These are phyloP conservation scores for Gila robusta DNA, from an alignment of 2,797 vertebrate genomes.

Conservation along the genomic window DNA sequence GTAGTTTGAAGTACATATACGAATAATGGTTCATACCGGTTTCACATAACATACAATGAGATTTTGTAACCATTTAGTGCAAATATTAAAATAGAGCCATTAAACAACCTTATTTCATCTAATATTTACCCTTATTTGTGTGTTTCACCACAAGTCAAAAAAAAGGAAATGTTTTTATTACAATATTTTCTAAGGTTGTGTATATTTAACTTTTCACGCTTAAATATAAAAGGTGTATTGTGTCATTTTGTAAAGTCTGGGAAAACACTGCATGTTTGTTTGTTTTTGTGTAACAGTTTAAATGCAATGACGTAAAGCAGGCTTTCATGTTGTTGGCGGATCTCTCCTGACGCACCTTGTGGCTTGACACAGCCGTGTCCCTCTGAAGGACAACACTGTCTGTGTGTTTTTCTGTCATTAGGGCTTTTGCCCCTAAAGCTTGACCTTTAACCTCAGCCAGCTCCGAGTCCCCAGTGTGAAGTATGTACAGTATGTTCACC, in stretches of 20 bases:
- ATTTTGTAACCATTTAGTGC: constrained; percentile 11
- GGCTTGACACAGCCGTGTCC: not conserved
- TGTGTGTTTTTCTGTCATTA: constrained; percentile 27
- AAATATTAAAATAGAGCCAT: constrained; percentile 24
- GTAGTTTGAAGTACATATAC: not conserved
- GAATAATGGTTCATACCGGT: not conserved
- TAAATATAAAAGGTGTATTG: not conserved
- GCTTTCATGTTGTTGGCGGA: constrained; percentile 11
- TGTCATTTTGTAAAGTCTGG: not conserved
- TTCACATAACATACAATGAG: not conserved
- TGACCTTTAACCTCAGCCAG: constrained; percentile 23
- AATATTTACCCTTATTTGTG: constrained; percentile 3
- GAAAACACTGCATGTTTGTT: not conserved
- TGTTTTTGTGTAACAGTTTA: constrained; percentile 35
- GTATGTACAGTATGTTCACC: constrained; percentile 30
- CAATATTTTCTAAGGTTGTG: not conserved
- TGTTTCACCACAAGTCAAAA: not conserved
- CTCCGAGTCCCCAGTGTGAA: not conserved
- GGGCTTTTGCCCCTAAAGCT: not conserved
- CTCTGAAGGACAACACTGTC: constrained; percentile 19
- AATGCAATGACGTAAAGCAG: constrained; percentile 13
- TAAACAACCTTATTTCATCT: not conserved
- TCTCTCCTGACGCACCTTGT: not conserved
- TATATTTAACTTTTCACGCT: not conserved
- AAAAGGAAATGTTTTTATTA: not conserved